Percentiles rank a stretch among this genome's conserved stretches.
Evolutionary conservation across 2,797 vertebrate genomes (phyloP).

Genomic region (Diglossa cyanea): DNA sequence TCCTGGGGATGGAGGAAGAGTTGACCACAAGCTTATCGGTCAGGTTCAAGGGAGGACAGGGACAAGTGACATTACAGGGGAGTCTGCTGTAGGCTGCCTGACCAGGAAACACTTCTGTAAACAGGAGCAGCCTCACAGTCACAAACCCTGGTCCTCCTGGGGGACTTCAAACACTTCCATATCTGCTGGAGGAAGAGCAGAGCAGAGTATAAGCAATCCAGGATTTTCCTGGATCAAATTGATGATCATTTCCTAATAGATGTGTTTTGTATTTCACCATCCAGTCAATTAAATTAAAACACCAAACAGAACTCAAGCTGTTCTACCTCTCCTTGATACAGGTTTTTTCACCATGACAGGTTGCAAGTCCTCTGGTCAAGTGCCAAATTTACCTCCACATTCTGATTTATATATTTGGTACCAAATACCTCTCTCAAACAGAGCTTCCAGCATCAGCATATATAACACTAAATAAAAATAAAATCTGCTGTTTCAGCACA

Average conservation of each 20-base stretch:
- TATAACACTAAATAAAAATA: conserved; percentile 10
- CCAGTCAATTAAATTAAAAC: not conserved
- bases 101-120: not conserved
- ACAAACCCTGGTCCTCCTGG: not conserved
- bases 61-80: not conserved
- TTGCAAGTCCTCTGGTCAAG: not conserved
- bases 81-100: not conserved
- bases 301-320: not conserved
- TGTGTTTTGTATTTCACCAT: not conserved
- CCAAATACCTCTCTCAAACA: not conserved
- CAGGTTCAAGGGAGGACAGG: not conserved
- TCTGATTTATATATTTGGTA: not conserved
- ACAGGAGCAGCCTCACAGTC: not conserved
- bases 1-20: not conserved
- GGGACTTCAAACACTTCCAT: not conserved
- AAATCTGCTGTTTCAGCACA: conserved; percentile 30
- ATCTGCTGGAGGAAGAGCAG: not conserved
- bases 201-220: not conserved
- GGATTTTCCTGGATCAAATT: fast-evolving
- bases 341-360: not conserved
- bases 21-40: not conserved
- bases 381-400: not conserved
- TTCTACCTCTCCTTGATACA: not conserved
- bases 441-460: not conserved
- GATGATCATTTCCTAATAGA: not conserved